Evolutionary conservation across 2,888 invertebrate genomes (phyloP).

Genomic region (Strigamia crassipes): DNA sequence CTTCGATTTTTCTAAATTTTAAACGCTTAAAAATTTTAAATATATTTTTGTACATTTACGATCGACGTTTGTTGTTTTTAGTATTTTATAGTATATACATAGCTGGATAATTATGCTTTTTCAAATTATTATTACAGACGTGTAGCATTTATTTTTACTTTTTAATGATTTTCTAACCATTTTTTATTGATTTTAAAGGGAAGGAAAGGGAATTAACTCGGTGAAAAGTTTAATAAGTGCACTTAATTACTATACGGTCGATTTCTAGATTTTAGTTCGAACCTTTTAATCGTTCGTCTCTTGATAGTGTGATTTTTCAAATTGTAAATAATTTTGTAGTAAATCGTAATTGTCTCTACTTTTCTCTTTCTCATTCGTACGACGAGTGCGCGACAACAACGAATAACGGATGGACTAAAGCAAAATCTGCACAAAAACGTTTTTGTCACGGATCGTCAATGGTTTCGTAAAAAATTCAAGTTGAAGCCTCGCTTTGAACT

Average conservation of each 20-base stretch:
- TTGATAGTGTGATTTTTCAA: background rate
- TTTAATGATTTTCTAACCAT: background rate
- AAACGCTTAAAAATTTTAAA: too few relatives aligned
- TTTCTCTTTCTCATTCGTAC: background rate
- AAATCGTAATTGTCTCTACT: background rate
- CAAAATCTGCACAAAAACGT: background rate
- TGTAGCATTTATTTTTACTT: background rate
- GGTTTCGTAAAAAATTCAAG: background rate
- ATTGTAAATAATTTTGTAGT: slow-evolving; percentile 13
- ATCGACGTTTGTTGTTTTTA: background rate
- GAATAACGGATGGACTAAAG: background rate
- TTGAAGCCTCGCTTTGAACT: background rate
- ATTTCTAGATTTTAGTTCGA: background rate
- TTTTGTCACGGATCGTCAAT: background rate
- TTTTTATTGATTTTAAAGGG: background rate
- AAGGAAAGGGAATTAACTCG: too few relatives aligned
- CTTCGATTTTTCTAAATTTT: too few relatives aligned
- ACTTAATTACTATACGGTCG: background rate
- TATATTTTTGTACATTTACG: too few relatives aligned
- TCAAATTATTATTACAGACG: background rate
- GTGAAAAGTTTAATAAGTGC: background rate
- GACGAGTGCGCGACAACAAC: background rate
- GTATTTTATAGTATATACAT: background rate
- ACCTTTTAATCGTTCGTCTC: background rate
- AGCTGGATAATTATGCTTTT: background rate